phyloP scores from a whole-genome alignment of 2,888 invertebrate species.

The Gastracanthus pulcherrimus region DNA sequence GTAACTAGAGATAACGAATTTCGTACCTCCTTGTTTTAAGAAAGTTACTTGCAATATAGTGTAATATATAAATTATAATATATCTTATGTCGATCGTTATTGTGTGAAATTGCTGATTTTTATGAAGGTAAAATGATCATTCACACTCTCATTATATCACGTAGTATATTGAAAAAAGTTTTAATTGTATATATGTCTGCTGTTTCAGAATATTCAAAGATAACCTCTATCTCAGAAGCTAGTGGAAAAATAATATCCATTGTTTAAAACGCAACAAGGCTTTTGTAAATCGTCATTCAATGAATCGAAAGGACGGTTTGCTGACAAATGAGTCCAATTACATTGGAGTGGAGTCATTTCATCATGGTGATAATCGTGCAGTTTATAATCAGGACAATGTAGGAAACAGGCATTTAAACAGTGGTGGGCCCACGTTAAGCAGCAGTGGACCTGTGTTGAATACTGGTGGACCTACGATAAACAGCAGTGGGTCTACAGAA shows the following conservation, averaged over 20 bases:
- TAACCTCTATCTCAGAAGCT: constrained; percentile 7
- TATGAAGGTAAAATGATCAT: constrained; percentile 26
- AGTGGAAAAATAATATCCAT: not conserved
- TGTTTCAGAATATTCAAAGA: constrained; percentile 32
- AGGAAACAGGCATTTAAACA: not conserved
- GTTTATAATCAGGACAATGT: constrained; percentile 17
- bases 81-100: constrained; percentile 6
- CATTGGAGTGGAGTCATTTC: constrained; percentile 21
- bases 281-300: constrained; percentile 24
- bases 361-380: constrained; percentile 25
- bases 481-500: not conserved
- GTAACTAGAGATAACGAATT: not conserved
- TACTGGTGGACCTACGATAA: not conserved
- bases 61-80: constrained; percentile 37
- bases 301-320: constrained; percentile 37
- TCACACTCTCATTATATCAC: not conserved
- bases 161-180: not conserved
- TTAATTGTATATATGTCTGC: not conserved
- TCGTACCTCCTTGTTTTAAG: constrained; percentile 14
- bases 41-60: constrained; percentile 32
- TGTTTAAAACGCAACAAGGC: constrained; percentile 9
- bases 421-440: not conserved
- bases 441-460: not conserved
- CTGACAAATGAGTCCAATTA: constrained; percentile 41
- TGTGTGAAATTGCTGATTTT: constrained; percentile 22